Conservation (phyloP, 2,888 invertebrate genomes). For the Euphydryas editha region DNA sequence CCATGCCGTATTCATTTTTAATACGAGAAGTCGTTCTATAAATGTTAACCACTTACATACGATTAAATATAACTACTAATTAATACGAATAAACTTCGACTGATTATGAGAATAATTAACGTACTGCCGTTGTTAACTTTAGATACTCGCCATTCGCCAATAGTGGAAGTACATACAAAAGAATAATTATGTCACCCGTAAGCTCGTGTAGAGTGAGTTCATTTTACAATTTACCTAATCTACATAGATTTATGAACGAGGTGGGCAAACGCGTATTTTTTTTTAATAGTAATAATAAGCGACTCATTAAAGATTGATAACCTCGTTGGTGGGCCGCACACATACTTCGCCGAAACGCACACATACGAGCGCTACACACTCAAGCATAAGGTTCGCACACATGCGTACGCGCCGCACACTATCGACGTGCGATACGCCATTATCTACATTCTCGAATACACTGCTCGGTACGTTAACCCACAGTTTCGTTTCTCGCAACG, state of each 20-base stretch:
- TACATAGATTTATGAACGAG: constrained; percentile 48
- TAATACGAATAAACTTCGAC: constrained; percentile 33
- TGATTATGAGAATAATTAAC: constrained; percentile 28
- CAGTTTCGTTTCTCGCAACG: constrained; percentile 43
- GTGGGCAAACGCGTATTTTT: constrained; percentile 57
- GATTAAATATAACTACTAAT: constrained; percentile 36
- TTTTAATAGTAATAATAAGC: constrained; percentile 58
- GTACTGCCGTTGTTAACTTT: constrained; percentile 7
- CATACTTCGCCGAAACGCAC: constrained; percentile 51
- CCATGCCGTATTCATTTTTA: constrained; percentile 34
- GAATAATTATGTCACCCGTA: constrained; percentile 3
- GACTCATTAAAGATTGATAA: constrained; percentile 73
- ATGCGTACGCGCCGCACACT: constrained; percentile 47
- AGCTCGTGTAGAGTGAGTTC: background rate
- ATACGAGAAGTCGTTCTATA: constrained; percentile 31
- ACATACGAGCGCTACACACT: constrained; percentile 44
- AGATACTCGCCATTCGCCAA: constrained; percentile 2
- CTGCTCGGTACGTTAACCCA: constrained; percentile 49
- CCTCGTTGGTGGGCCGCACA: constrained; percentile 66
- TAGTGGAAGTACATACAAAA: background rate
- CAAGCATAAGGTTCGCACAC: constrained; percentile 31
- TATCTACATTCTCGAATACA: constrained; percentile 53
- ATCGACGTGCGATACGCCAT: constrained; percentile 43
- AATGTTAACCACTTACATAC: constrained; percentile 34
- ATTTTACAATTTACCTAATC: constrained; percentile 33